These are phyloP conservation scores for Leucopternis melanops DNA, from an alignment of 2,113 vertebrate species.

Conservation along the genomic window DNA sequence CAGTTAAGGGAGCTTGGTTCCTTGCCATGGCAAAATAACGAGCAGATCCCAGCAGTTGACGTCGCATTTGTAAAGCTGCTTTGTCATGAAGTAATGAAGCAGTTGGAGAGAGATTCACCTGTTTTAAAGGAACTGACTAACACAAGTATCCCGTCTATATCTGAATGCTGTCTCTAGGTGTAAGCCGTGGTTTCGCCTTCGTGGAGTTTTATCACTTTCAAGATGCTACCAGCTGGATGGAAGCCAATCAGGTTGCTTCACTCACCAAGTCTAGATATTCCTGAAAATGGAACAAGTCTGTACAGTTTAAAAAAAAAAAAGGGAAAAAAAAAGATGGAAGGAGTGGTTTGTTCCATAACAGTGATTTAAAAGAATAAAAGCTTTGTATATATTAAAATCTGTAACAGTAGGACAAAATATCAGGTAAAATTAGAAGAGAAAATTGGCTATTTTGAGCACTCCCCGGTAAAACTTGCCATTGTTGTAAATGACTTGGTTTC, in stretches of 20 bases:
- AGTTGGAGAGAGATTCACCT: constrained; percentile 98
- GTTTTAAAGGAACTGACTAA: constrained; percentile 99
- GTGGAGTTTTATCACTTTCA: constrained; percentile 99
- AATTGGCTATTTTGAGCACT: neutral
- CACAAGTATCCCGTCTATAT: constrained; percentile 99
- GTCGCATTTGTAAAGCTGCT: constrained; percentile 85
- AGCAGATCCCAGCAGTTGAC: constrained; percentile 83
- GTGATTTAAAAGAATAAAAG: constrained; percentile 63
- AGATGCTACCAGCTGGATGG: constrained; percentile 99
- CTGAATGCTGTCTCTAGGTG: constrained; percentile 99
- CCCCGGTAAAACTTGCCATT: neutral
- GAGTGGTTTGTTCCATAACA: constrained; percentile 78
- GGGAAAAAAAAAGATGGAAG: constrained; percentile 62
- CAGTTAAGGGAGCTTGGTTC: constrained; percentile 77
- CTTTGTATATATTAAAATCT: constrained; percentile 83
- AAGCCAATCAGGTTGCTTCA: constrained; percentile 99
- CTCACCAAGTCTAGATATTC: constrained; percentile 98
- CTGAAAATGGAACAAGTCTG: constrained; percentile 88
- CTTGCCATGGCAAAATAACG: constrained; percentile 94
- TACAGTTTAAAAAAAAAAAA: constrained; percentile 71
- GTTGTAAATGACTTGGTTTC: neutral
- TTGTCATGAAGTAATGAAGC: constrained; percentile 93
- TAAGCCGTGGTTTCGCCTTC: constrained; percentile 99
- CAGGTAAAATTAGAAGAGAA: neutral
- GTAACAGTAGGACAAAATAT: neutral